Base-by-base conservation (phyloP, 2,888 invertebrate genomes). In the Acanthoscelides obtectus region DNA sequence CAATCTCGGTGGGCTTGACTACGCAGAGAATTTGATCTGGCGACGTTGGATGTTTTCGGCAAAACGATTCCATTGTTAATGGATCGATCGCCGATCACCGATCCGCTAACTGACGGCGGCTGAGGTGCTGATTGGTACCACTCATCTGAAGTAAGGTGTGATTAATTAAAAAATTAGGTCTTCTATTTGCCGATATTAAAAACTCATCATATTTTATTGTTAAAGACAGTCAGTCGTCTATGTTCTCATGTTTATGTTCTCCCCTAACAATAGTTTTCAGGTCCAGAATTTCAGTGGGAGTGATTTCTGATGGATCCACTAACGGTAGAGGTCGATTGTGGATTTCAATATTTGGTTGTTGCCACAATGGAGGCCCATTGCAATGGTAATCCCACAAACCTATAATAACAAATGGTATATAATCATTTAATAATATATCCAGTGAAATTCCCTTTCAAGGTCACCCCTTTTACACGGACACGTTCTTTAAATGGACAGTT, bases 231-330 rank as follows among this genome's bases (percentile, higher is more conserved):
- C n/a, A n/a, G n/a, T n/a, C n/a, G n/a, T n/a, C n/a, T 74, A 76
- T 79, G 76, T 78, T 82, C 80, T 80, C 86, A 70, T 87, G 86
- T 81, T 92, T 90, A 75, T 93, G 92, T 82, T 95, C 95, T 71
- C 96, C 96, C 78, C 97, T 88, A 0, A 97, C 96, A 76, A 98
- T 95, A 0, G 96, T 97, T 89, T 97, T 97, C 70, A 96, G 87
- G 82, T 97, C 96, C 75, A 96, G 87, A 80, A 97, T 96, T 87
- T 98, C 98, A 1, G 97, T 97, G 27, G 96, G 96, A 70, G 99
- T 99, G 73, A 99, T 98, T 86, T 95, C 95, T 17, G 97, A 97
- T 0, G 99, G 98, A 87, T 99, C 99, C 25, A 98, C 95, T 73
- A 99, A 87, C 0, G 98, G 98, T 79, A 96, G 85, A 12, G 98